Evolutionary conservation across 2,888 invertebrate species (phyloP).

Genomic region (Chrysolina oricalcia): DNA sequence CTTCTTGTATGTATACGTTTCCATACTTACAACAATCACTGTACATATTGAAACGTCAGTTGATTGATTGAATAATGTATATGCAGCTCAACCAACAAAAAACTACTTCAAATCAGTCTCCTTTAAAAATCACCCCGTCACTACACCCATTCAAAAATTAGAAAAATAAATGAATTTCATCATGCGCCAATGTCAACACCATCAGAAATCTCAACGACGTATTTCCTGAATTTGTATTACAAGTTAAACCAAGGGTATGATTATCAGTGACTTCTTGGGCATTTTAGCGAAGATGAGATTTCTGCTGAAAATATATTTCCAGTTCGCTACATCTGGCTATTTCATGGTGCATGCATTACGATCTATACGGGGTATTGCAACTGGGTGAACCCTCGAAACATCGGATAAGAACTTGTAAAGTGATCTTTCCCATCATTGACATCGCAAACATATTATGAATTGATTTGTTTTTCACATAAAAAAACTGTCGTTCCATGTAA

Average conservation of each 20-base stretch:
- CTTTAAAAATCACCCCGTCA: too few species aligned
- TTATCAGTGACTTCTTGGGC: constrained; percentile 8
- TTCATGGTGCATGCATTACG: constrained; percentile 51
- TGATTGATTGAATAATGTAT: too few species aligned
- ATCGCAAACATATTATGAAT: too few species aligned
- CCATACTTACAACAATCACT: too few species aligned
- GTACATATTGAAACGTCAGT: too few species aligned
- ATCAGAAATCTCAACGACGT: background rate
- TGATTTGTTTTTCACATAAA: too few species aligned
- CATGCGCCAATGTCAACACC: constrained; percentile 13
- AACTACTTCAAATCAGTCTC: too few species aligned
- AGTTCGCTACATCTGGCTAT: constrained; percentile 49
- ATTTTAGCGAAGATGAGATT: constrained; percentile 36
- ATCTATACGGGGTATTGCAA: background rate
- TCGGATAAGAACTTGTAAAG: too few species aligned
- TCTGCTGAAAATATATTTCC: constrained; percentile 35
- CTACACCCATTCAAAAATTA: background rate
- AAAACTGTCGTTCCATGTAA: too few species aligned
- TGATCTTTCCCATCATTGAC: too few species aligned
- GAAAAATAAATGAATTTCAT: background rate
- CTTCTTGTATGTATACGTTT: too few species aligned
- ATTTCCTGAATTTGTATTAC: constrained; percentile 27
- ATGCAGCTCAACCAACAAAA: too few species aligned
- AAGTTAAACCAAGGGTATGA: constrained; percentile 29
- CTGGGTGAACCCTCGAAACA: background rate